Conservation (phyloP, 2,888 invertebrate species). For the Halocaridina rubra region DNA sequence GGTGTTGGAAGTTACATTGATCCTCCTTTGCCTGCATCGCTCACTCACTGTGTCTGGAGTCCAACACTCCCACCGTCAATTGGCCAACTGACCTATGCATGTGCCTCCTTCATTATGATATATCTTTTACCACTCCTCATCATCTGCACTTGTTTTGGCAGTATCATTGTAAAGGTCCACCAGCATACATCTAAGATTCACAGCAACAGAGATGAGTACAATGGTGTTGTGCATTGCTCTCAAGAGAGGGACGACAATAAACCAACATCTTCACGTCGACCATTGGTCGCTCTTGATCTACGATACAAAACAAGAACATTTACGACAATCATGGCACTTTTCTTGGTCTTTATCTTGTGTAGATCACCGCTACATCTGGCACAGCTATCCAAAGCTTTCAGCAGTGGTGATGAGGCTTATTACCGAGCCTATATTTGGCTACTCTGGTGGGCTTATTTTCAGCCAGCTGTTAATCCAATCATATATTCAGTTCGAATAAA, state of each 20-base stretch:
- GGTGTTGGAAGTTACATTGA: background rate
- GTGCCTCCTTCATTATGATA: background rate
- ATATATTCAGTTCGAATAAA: conserved; percentile 27
- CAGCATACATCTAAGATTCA: conserved; percentile 3
- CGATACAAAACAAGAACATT: conserved; percentile 26
- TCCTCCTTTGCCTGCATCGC: conserved; percentile 3
- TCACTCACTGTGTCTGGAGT: conserved; percentile 35
- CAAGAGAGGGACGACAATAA: background rate
- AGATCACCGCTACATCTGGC: background rate
- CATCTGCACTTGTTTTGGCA: conserved; percentile 9
- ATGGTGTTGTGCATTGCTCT: background rate
- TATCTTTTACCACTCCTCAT: background rate
- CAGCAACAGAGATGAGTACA: background rate
- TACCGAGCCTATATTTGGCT: conserved; percentile 12
- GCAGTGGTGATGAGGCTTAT: background rate
- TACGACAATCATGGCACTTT: conserved; percentile 12
- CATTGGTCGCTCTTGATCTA: background rate
- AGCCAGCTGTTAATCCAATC: conserved; percentile 22
- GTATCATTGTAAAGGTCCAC: background rate
- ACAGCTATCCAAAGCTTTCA: background rate
- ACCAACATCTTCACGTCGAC: background rate
- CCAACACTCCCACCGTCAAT: background rate
- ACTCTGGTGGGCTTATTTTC: conserved; percentile 26
- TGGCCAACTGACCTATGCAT: background rate
- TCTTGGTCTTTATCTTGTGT: background rate